Evolutionary conservation across 2,113 vertebrate species (phyloP), one percentile per base, ranked within the genome.

Genomic region (Chlorocebus sabaeus): DNA sequence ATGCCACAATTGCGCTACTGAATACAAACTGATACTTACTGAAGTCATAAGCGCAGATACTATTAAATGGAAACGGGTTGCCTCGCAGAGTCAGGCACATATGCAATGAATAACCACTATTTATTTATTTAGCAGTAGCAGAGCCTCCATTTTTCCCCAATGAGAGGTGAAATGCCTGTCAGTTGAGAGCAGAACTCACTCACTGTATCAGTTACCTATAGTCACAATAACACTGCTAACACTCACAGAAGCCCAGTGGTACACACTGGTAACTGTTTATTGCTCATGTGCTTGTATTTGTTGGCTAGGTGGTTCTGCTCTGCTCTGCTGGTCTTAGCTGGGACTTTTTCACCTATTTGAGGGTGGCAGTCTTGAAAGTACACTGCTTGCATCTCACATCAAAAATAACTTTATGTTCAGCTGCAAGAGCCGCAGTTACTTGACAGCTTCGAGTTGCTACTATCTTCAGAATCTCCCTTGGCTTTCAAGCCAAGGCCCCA

Each of bases 21-120:
- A 75, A 68, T 84, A 88, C 76, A 95, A 92, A 98, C 32, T 13
- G 64, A 70, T 43, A 55, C 70, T 88, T 94, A 84, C 88, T 91
- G 64, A 94, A 84, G 70, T 88, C 9, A 0, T 50, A 68, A 97
- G 55, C 43, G 13, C 40, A 88, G 89, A 40, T 40, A 55, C 76
- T 83, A 84, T 86, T 70, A 45, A 38, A 35, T 18, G 40, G 73
- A 75, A 35, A 35, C 14, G 55, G 50, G n/a, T 68, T 79, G 52
- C 35, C 52, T 82, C 38, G n/a, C 73, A 73, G 57, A 64, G 57
- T 67, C 61, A 64, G 80, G 9, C 43, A 67, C 40, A 55, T 38
- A 35, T 6, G 4, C 2, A 25, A 45, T 30, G n/a, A 82, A 68
- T 38, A 70, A 43, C 1, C 22, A 17, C 23, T 35, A 61, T 72